Percentiles rank a stretch among this genome's conserved stretches.
These are phyloP conservation scores for Sceliomorpha sp. DNA, from an alignment of 2,888 invertebrate genomes.

Conservation along the genomic window DNA sequence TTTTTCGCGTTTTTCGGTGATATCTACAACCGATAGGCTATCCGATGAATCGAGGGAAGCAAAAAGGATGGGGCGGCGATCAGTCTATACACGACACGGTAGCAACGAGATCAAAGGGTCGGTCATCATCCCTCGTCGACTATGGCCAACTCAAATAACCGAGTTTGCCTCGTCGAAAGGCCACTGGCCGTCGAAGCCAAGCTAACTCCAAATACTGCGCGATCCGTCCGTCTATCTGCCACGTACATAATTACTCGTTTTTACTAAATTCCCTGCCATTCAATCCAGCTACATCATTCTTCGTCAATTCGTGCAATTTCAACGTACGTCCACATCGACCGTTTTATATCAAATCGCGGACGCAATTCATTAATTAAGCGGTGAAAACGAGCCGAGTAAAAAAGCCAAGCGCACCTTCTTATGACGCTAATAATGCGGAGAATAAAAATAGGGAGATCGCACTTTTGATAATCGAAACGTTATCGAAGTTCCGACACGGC, in stretches of 20 bases:
- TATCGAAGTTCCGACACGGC: slow-evolving; percentile 23
- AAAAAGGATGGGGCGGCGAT: slow-evolving; percentile 61
- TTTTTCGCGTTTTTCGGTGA: slow-evolving; percentile 45
- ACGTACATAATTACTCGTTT: slow-evolving; percentile 46
- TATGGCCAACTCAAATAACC: slow-evolving; percentile 79
- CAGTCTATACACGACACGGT: slow-evolving; percentile 60
- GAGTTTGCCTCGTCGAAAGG: slow-evolving; percentile 73
- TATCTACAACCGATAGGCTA: slow-evolving; percentile 67
- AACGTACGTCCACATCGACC: slow-evolving; percentile 1
- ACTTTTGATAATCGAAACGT: slow-evolving; percentile 25
- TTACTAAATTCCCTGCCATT: slow-evolving; percentile 53
- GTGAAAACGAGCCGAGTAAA: not conserved
- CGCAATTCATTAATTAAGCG: too few species aligned
- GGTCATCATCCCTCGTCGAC: slow-evolving; percentile 74
- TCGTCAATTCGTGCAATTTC: slow-evolving; percentile 17
- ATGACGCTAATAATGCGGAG: slow-evolving; percentile 22
- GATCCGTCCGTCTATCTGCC: slow-evolving; percentile 51
- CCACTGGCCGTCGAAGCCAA: slow-evolving; percentile 63
- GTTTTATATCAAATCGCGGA: too few species aligned
- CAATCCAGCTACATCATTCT: slow-evolving; percentile 49
- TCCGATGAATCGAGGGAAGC: slow-evolving; percentile 65
- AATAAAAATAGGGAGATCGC: slow-evolving; percentile 13
- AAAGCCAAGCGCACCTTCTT: slow-evolving; percentile 23
- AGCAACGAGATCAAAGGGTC: slow-evolving; percentile 78
- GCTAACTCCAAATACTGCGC: slow-evolving; percentile 75